Evolutionary conservation across 2,113 vertebrate genomes (phyloP).

Genomic region (Dendropsophus ebraccatus): DNA sequence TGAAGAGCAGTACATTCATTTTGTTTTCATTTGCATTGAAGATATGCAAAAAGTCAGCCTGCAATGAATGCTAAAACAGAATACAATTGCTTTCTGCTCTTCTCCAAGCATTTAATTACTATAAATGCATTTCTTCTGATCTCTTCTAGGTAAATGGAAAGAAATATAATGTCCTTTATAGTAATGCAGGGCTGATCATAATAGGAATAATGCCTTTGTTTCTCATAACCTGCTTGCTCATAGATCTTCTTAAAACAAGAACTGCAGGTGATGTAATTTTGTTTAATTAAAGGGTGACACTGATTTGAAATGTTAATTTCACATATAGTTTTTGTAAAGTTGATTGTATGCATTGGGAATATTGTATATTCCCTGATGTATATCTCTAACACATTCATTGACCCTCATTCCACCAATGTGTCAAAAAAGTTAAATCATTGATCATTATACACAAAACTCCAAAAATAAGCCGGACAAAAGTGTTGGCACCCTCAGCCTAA

Average conservation of each 20-base stretch:
- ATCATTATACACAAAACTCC: no score
- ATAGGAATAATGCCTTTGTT: conserved; percentile 14
- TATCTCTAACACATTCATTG: no score
- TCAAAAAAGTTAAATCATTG: no score
- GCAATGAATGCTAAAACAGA: not conserved
- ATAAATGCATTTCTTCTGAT: conserved; percentile 13
- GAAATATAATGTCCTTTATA: conserved; percentile 1
- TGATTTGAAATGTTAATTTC: not conserved
- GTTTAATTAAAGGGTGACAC: not conserved
- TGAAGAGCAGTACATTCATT: not conserved
- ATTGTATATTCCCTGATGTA: no score
- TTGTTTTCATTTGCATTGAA: conserved; percentile 11
- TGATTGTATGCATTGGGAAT: not conserved
- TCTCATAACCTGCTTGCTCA: not conserved
- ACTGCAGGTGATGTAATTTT: conserved; percentile 9
- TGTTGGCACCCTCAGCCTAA: no score
- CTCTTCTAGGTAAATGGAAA: not conserved
- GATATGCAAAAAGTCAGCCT: not conserved
- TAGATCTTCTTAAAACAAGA: not conserved
- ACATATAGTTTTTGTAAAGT: not conserved
- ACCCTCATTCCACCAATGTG: no score
- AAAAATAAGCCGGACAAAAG: no score
- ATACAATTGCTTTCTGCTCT: not conserved
- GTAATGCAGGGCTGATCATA: not conserved
- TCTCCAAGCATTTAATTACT: not conserved